Evolutionary conservation across 2,797 vertebrate species (phyloP).

Genomic region (Melopsittacus undulatus): DNA sequence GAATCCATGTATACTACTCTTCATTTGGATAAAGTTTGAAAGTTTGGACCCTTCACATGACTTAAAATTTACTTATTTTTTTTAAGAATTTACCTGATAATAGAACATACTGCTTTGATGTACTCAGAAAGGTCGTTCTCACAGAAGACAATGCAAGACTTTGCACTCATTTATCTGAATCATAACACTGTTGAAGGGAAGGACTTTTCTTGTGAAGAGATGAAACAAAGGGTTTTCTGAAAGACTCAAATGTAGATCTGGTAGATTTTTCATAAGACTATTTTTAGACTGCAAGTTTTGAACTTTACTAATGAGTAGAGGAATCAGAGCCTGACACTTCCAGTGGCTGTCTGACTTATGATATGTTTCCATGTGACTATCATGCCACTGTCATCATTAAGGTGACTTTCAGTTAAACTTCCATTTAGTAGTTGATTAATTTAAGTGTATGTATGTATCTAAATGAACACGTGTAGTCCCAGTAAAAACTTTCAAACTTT

Average conservation of each 20-base stretch:
- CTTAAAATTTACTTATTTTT: not conserved
- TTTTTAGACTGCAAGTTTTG: not conserved
- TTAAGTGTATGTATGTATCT: not conserved
- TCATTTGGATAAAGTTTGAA: not conserved
- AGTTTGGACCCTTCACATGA: not conserved
- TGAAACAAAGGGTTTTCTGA: not conserved
- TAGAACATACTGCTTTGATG: not conserved
- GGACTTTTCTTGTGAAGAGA: not conserved
- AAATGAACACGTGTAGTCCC: not conserved
- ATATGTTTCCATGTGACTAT: not conserved
- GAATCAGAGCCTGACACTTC: not conserved
- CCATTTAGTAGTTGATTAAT: not conserved
- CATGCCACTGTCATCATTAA: not conserved
- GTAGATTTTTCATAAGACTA: not conserved
- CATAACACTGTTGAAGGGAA: not conserved
- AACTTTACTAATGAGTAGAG: not conserved
- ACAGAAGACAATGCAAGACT: not conserved
- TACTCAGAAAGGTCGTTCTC: not conserved
- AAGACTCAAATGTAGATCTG: not conserved
- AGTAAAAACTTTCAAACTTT: not conserved
- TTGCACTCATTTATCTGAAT: not conserved
- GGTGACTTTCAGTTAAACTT: not conserved
- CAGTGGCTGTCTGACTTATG: not conserved
- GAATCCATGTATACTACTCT: not conserved
- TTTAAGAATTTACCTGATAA: not conserved